Conservation (phyloP, 2,113 vertebrate species). For the Pan troglodytes region NHGRI_mPanTro3-v2.1_pri NC_086016.1:23122001-23122500, state of each 20-base stretch:
- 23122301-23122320: background rate
- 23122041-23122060: background rate
- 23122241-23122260: background rate
- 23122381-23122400: background rate
- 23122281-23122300: background rate
- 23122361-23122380: constrained; percentile 2
- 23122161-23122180: background rate
- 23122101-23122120: background rate
- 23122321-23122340: background rate
- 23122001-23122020: background rate
- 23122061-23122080: background rate
- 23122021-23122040: background rate
- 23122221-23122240: background rate
- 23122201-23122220: background rate
- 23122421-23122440: background rate
- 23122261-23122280: background rate
- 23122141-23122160: background rate
- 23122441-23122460: background rate
- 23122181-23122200: background rate
- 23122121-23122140: too few species aligned
- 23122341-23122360: background rate
- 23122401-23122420: background rate
- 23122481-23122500: background rate
- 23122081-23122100: background rate
- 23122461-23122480: background rate